Conservation (phyloP, 2,888 invertebrate species). For the Agapostemon virescens region DNA sequence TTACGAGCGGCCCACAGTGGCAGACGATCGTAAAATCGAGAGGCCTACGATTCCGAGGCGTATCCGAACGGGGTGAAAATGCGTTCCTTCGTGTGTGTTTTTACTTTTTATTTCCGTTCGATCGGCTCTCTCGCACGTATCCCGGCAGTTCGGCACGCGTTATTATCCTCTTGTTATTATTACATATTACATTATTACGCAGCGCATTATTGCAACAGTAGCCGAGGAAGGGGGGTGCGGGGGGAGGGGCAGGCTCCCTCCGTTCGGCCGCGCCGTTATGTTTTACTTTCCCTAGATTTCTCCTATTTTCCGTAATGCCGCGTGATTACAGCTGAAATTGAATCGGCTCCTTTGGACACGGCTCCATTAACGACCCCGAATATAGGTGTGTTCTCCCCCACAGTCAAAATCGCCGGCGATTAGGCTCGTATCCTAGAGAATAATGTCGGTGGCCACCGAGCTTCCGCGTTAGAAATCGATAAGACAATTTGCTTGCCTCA, state of each 20-base stretch:
- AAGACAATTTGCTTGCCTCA: slow-evolving; percentile 13
- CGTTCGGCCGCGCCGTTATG: slow-evolving; percentile 56
- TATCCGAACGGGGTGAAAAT: slow-evolving; percentile 36
- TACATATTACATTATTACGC: slow-evolving; percentile 65
- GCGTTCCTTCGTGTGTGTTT: slow-evolving; percentile 14
- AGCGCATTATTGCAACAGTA: slow-evolving; percentile 50
- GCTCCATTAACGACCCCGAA: slow-evolving; percentile 46
- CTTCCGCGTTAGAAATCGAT: slow-evolving; percentile 34
- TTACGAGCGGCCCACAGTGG: slow-evolving; percentile 28
- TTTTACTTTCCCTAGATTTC: slow-evolving; percentile 78
- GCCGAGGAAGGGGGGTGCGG: too few species aligned
- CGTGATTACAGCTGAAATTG: slow-evolving; percentile 78
- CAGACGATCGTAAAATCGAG: slow-evolving; percentile 37
- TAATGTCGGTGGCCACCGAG: slow-evolving; percentile 6
- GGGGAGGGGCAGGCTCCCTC: too few species aligned
- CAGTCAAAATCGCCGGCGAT: slow-evolving; percentile 27
- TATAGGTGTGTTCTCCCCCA: slow-evolving; percentile 29
- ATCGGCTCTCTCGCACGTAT: not conserved
- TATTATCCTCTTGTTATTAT: slow-evolving; percentile 61
- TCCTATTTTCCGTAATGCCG: slow-evolving; percentile 77
- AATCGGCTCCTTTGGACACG: slow-evolving; percentile 62
- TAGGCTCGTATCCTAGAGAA: not conserved
- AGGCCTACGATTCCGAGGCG: slow-evolving; percentile 31
- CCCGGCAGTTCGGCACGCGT: slow-evolving; percentile 29
- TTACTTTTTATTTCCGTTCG: not conserved